These are phyloP conservation scores for Acleris sparsana DNA, from an alignment of 2,888 invertebrate species.

Conservation along the genomic window DNA sequence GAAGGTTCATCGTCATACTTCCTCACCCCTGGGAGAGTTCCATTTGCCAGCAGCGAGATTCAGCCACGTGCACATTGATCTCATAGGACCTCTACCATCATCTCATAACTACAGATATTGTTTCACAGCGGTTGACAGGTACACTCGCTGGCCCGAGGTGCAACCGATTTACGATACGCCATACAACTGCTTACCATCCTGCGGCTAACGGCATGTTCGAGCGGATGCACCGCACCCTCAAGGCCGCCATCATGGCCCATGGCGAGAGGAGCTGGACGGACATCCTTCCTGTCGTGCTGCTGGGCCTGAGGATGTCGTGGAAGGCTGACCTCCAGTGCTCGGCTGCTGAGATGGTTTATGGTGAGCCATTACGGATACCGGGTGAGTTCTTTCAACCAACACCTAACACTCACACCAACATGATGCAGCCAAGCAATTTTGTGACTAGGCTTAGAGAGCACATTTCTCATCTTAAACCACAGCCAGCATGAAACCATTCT, in stretches of 20 bases:
- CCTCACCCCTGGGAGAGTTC: not conserved
- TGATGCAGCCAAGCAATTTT: not conserved
- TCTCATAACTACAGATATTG: constrained; percentile 1
- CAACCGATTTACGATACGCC: not conserved
- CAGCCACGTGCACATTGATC: not conserved
- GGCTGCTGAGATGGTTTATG: constrained; percentile 42
- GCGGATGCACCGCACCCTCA: constrained; percentile 18
- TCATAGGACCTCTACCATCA: not conserved
- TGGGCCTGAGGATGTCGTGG: constrained; percentile 39
- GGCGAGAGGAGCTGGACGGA: constrained; percentile 45
- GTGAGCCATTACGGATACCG: constrained; percentile 40
- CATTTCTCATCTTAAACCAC: not conserved
- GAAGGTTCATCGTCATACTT: constrained; percentile 1
- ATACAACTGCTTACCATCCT: constrained; percentile 15
- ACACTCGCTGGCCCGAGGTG: constrained; percentile 37
- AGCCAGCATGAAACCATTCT: not conserved
- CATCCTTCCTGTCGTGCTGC: constrained; percentile 47
- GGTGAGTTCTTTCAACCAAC: constrained; percentile 39
- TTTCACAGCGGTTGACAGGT: constrained; percentile 40
- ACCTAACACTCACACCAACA: not conserved
- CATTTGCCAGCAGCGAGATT: not conserved
- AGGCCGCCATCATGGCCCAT: constrained; percentile 12
- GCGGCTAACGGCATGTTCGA: constrained; percentile 30
- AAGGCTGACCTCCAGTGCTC: constrained; percentile 46
- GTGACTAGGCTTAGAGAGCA: not conserved